Conservation (phyloP, 2,888 invertebrate species). For the Caenorhabditis doughertyi region DNA sequence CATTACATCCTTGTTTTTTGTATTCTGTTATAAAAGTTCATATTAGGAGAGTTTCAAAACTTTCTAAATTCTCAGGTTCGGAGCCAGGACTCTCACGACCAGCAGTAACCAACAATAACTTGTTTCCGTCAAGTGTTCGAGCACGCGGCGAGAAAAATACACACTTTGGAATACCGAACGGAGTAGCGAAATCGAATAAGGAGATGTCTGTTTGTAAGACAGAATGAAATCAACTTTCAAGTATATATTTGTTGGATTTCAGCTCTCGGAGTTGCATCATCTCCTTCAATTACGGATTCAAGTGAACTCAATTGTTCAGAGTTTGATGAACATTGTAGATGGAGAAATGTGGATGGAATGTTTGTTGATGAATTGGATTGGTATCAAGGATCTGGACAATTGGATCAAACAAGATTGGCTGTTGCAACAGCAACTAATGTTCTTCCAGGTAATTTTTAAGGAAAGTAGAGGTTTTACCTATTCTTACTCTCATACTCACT, state of each 20-base stretch:
- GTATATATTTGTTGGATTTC: constrained; percentile 2
- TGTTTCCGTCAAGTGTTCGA: constrained; percentile 55
- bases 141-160: constrained; percentile 63
- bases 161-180: constrained; percentile 52
- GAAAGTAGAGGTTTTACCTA: background rate
- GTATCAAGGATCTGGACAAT: constrained; percentile 79
- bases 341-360: constrained; percentile 81
- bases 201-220: constrained; percentile 55
- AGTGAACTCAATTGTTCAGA: constrained; percentile 76
- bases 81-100: constrained; percentile 54
- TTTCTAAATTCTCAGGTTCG: constrained; percentile 23
- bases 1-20: too few species aligned
- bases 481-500: background rate
- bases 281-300: constrained; percentile 65
- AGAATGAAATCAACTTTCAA: background rate
- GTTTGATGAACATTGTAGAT: constrained; percentile 78
- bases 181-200: constrained; percentile 46
- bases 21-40: background rate
- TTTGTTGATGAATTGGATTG: constrained; percentile 81
- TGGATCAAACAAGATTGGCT: constrained; percentile 75
- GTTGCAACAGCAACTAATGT: constrained; percentile 78
- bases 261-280: constrained; percentile 66
- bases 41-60: background rate
- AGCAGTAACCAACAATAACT: constrained; percentile 50
- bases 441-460: too few species aligned